A percentile compares a stretch with the other conserved stretches of the same genome.
These are phyloP conservation scores for Carcina quercana DNA, from an alignment of 2,888 invertebrate species.

Conservation along the genomic window DNA sequence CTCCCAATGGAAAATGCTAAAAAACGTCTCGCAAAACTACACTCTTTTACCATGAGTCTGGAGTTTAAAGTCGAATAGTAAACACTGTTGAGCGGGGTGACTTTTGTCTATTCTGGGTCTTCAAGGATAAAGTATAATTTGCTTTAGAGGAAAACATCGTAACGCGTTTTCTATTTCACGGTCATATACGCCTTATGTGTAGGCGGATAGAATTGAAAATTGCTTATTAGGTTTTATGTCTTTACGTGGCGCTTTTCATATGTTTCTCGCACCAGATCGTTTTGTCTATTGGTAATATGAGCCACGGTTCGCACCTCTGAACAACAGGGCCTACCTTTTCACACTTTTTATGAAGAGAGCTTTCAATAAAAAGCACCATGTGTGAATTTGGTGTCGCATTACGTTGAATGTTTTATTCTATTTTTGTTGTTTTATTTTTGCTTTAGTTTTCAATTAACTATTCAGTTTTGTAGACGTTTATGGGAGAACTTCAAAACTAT, in stretches of 20 bases:
- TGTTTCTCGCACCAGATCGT: conserved; percentile 43
- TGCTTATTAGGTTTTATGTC: conserved; percentile 14
- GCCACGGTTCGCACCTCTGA: conserved; percentile 64
- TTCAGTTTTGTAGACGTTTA: too few species aligned
- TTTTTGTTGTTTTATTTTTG: too few species aligned
- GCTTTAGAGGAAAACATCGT: conserved; percentile 31
- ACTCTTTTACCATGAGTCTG: conserved; percentile 30
- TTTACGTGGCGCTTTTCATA: conserved; percentile 19
- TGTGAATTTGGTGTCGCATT: conserved; percentile 43
- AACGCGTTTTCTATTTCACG: conserved; percentile 23
- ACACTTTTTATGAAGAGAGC: conserved; percentile 52
- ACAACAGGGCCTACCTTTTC: conserved; percentile 61
- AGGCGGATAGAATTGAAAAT: conserved; percentile 19
- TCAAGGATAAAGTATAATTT: conserved; percentile 61
- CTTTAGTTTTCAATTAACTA: too few species aligned
- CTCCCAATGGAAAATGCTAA: conserved; percentile 56
- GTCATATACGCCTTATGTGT: conserved; percentile 33
- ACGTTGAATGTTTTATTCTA: conserved; percentile 26
- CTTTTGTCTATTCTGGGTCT: conserved; percentile 67
- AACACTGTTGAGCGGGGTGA: conserved; percentile 35
- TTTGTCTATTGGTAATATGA: conserved; percentile 68
- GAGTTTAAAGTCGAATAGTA: conserved; percentile 40
- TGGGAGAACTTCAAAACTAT: too few species aligned
- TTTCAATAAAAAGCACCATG: conserved; percentile 33
- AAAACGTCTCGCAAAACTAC: conserved; percentile 32